Conservation (phyloP, 2,888 invertebrate genomes). For the Sabatieria punctata region DNA sequence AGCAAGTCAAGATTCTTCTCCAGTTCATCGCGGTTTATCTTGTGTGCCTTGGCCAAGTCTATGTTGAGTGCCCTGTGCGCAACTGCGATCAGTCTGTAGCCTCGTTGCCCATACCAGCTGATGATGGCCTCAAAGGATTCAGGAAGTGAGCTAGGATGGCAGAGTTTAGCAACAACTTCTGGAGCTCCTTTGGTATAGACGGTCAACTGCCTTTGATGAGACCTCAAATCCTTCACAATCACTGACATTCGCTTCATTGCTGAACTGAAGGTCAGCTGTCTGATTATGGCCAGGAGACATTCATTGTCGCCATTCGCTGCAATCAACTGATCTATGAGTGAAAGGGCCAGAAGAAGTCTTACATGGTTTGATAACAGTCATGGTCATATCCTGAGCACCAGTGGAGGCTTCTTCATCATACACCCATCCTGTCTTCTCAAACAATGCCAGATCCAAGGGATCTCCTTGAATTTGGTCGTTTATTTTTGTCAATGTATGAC, state of each 20-base stretch:
- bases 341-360: too few species aligned
- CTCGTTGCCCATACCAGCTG: slow-evolving; percentile 36
- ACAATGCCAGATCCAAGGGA: slow-evolving; percentile 62
- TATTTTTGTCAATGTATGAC: slow-evolving; percentile 55
- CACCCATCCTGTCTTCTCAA: slow-evolving; percentile 47
- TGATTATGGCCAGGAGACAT: slow-evolving; percentile 38
- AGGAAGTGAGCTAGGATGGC: slow-evolving; percentile 38
- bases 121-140: slow-evolving; percentile 36
- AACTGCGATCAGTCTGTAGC: slow-evolving; percentile 12
- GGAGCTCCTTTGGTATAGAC: slow-evolving; percentile 40
- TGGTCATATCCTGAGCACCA: too few species aligned
- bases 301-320: too few species aligned
- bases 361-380: too few species aligned
- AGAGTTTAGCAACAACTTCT: slow-evolving; percentile 39
- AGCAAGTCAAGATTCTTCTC: slow-evolving; percentile 45
- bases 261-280: slow-evolving; percentile 41
- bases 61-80: slow-evolving; percentile 9
- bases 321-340: too few species aligned
- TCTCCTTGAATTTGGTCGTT: slow-evolving; percentile 73
- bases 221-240: slow-evolving; percentile 35
- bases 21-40: slow-evolving; percentile 31
- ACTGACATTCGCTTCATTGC: slow-evolving; percentile 43
- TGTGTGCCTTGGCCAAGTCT: slow-evolving; percentile 28
- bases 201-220: slow-evolving; percentile 35
- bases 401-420: too few species aligned